These are phyloP conservation scores for Anneissia japonica DNA, from an alignment of 35 echinoderm and acorn worm species.

Conservation along the genomic window DNA sequence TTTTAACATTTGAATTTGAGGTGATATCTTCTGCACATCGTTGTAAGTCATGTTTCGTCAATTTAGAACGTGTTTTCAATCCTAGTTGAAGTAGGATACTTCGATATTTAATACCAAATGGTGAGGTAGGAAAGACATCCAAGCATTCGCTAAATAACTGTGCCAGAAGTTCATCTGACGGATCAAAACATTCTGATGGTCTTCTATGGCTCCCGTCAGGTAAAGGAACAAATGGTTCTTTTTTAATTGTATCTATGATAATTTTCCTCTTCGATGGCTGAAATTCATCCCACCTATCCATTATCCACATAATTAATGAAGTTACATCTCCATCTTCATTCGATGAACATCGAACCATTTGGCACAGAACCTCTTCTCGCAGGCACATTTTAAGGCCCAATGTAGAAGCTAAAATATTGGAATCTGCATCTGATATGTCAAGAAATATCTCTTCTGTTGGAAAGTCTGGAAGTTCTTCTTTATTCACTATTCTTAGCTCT, in stretches of 20 bases:
- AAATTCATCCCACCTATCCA: neutral
- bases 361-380: neutral
- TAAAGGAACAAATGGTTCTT: neutral
- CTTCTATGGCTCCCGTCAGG: neutral
- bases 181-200: slow-evolving; percentile 23
- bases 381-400: neutral
- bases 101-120: neutral
- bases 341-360: neutral
- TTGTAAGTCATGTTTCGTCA: neutral
- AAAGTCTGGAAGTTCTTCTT: neutral
- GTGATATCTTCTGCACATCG: neutral
- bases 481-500: neutral
- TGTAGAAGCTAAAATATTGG: neutral
- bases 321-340: neutral
- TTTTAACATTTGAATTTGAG: neutral
- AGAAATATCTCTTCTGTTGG: neutral
- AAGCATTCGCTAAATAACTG: neutral
- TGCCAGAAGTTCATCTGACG: slow-evolving; percentile 9
- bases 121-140: neutral
- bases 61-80: slow-evolving; percentile 4
- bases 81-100: slow-evolving; percentile 1
- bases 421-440: neutral
- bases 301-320: neutral
- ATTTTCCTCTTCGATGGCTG: neutral
- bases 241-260: neutral